Evolutionary conservation across 2,113 vertebrate genomes (phyloP).

Genomic region (Rhinoptilus africanus): DNA sequence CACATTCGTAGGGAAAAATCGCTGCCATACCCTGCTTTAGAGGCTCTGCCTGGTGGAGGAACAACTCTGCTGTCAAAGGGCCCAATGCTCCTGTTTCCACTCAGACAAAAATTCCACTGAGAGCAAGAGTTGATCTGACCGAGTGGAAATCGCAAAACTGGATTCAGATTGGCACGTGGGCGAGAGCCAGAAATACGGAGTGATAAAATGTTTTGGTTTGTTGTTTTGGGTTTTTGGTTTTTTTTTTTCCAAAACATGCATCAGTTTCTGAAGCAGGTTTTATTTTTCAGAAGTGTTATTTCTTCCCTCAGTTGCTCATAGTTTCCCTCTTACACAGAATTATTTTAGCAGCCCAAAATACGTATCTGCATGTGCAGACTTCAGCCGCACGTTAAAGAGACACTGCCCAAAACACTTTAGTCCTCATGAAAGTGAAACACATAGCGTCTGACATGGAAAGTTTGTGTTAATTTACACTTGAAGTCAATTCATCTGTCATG

Average conservation of each 20-base stretch:
- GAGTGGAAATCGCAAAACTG: not conserved
- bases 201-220: not conserved
- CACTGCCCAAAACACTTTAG: not conserved
- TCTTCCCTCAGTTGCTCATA: conserved; percentile 15
- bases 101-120: not conserved
- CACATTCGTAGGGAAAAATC: not conserved
- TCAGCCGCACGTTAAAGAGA: not conserved
- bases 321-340: conserved; percentile 28
- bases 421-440: not conserved
- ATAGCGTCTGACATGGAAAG: not conserved
- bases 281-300: conserved; percentile 1
- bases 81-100: not conserved
- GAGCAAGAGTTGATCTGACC: not conserved
- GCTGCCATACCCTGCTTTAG: accelerated
- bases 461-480: not conserved
- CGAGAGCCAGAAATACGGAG: not conserved
- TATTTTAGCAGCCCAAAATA: conserved; percentile 40
- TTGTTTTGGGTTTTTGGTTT: not conserved
- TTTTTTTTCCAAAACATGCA: not conserved
- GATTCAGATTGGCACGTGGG: not conserved
- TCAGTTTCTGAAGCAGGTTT: conserved; percentile 15
- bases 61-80: not conserved
- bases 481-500: not conserved
- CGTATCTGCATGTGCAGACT: not conserved
- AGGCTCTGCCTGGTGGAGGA: not conserved